Base-by-base conservation (phyloP, 2,797 vertebrate genomes). In the Phalanger gymnotis region DNA sequence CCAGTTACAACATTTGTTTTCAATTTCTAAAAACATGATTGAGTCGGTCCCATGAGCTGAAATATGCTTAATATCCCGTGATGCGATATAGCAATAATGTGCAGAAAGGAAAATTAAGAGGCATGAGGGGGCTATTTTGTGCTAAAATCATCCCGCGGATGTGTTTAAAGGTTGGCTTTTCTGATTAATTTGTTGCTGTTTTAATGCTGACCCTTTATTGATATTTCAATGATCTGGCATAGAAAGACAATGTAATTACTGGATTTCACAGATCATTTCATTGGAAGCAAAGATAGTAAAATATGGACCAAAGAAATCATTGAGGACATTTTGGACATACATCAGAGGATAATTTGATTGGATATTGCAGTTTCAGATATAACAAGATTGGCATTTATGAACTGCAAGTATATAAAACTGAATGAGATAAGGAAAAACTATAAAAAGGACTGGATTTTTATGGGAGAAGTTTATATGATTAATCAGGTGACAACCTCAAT, bases 1-100 rank as follows among this genome's bases (percentile, higher is more conserved):
- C 96, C 98, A 98, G 98, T 98, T 98, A 97, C 96, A 98, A 98
- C 98, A 99, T 99, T 99, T 99, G 99, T 99, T 99, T 99, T 99
- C 99, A 99, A 98, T 99, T 99, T 99, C 98, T 98, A 98, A 99
- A 98, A 98, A 97, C 97, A 98, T 96, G 96, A 98, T 96, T 96
- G 96, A 99, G 97, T 99, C 98, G 97, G 98, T 98, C 98, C 98
- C 98, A 95, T 0, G 96, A 98, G 98, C 96, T 98, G 96, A 98
- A 98, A 98, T 98, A 98, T 98, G 98, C 95, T 98, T 99, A 99
- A 99, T 99, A 98, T 99, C 99, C 98, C 98, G 95, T 99, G 98
- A 98, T 98, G 98, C 91, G 97, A 98, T 98, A 98, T 96, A 98
- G 94, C 96, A 98, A 97, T 95, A 98, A 98, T 98, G 98, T 97